Evolutionary conservation across 2,888 invertebrate species (phyloP).

Genomic region (Phengaris alcon): DNA sequence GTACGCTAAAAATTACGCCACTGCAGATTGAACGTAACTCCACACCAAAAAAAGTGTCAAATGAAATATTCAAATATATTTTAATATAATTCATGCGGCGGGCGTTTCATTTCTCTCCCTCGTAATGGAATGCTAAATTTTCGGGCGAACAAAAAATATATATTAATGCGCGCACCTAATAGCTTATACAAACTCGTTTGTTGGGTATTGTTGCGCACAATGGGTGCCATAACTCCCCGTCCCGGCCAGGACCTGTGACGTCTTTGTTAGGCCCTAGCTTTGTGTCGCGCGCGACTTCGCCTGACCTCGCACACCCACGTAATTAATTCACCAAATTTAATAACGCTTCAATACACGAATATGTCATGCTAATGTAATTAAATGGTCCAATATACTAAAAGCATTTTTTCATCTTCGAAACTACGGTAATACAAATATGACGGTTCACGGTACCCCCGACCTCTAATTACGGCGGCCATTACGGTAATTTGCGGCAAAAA

Average conservation of each 20-base stretch:
- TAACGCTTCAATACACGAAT: constrained; percentile 37
- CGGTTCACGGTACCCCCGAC: constrained; percentile 38
- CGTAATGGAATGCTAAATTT: constrained; percentile 80
- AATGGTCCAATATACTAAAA: constrained; percentile 43
- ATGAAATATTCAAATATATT: constrained; percentile 81
- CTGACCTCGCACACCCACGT: constrained; percentile 51
- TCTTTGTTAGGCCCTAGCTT: constrained; percentile 77
- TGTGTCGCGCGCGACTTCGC: constrained; percentile 69
- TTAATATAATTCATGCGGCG: constrained; percentile 80
- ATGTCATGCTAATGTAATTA: constrained; percentile 49
- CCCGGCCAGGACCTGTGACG: constrained; percentile 78
- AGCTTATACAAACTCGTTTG: constrained; percentile 81
- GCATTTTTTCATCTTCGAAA: constrained; percentile 38
- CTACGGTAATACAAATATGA: constrained; percentile 46
- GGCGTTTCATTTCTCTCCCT: constrained; percentile 80
- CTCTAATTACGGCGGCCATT: constrained; percentile 72
- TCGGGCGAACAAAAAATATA: constrained; percentile 79
- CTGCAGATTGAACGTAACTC: constrained; percentile 76
- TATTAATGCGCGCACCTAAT: constrained; percentile 80
- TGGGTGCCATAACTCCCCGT: constrained; percentile 79
- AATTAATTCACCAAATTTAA: constrained; percentile 41
- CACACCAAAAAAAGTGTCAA: constrained; percentile 73
- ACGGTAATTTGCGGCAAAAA: constrained; percentile 76
- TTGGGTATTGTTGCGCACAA: constrained; percentile 80
- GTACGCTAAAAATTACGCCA: constrained; percentile 76